phyloP scores from a whole-genome alignment of 2,797 vertebrate species.

The Microctenopoma stevenorrisi region DNA sequence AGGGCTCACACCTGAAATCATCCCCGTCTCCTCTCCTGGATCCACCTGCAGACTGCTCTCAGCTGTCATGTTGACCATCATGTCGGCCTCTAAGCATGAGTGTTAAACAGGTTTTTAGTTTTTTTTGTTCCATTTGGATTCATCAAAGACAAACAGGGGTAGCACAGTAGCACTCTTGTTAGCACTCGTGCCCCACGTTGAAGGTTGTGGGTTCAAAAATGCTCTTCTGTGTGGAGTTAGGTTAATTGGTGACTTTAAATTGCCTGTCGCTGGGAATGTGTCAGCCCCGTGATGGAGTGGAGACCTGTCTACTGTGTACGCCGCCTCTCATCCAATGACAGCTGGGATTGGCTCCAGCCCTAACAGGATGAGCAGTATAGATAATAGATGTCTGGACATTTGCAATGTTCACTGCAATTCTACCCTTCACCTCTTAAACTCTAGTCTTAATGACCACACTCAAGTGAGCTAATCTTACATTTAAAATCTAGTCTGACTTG shows the following conservation, averaged over 20 bases:
- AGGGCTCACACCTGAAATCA: constrained; percentile 65
- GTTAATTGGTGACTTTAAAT: background rate
- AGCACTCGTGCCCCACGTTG: too few species aligned
- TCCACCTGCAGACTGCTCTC: constrained; percentile 67
- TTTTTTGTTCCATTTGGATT: constrained; percentile 3
- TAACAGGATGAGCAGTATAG: background rate
- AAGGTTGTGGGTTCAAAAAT: background rate
- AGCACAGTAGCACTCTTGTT: background rate
- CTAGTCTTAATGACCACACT: background rate
- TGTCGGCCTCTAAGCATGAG: constrained; percentile 23
- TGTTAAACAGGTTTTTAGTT: constrained; percentile 7
- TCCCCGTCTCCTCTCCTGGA: constrained; percentile 63
- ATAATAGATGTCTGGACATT: background rate
- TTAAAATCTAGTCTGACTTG: too few species aligned
- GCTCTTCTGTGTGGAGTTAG: background rate
- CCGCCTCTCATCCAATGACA: background rate
- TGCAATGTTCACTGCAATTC: background rate
- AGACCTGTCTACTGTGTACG: background rate
- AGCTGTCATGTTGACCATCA: constrained; percentile 16
- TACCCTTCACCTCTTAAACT: background rate
- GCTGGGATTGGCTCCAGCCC: background rate
- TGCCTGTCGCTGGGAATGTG: background rate
- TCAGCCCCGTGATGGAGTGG: background rate
- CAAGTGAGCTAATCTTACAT: too few species aligned
- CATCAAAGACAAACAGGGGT: background rate